Conservation (phyloP, 2,113 vertebrate genomes). For the Cyanistes caeruleus region DNA sequence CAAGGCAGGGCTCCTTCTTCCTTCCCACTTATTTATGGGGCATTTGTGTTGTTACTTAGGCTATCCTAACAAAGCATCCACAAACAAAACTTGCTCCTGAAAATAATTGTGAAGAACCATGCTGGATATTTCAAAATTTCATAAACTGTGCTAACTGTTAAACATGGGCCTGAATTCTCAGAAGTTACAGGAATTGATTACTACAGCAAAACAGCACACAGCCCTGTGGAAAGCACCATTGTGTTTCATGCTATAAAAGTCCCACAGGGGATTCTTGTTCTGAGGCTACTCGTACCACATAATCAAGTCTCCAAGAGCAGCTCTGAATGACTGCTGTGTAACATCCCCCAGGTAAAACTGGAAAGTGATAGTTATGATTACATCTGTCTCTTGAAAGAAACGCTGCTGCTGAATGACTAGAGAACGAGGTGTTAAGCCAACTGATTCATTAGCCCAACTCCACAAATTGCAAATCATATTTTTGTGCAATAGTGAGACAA, state of each 20-base stretch:
- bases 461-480: neutral
- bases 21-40: neutral
- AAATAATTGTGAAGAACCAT: neutral
- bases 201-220: neutral
- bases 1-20: neutral
- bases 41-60: accelerated
- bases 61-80: neutral
- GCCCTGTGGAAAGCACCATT: slow-evolving; percentile 33
- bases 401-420: neutral
- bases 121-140: neutral
- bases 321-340: neutral
- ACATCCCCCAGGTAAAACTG: neutral
- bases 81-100: neutral
- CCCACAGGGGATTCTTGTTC: slow-evolving; percentile 7
- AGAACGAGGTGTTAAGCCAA: neutral
- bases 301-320: neutral
- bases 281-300: neutral
- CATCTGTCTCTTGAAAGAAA: neutral
- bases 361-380: neutral
- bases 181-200: slow-evolving; percentile 1
- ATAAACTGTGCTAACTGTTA: neutral
- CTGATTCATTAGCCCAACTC: neutral
- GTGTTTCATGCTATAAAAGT: neutral
- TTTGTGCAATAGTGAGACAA: neutral
- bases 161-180: neutral